Evolutionary conservation across 2,113 vertebrate genomes (phyloP), one percentile per base, ranked within the genome.

Genomic region (Panurus biarmicus): DNA sequence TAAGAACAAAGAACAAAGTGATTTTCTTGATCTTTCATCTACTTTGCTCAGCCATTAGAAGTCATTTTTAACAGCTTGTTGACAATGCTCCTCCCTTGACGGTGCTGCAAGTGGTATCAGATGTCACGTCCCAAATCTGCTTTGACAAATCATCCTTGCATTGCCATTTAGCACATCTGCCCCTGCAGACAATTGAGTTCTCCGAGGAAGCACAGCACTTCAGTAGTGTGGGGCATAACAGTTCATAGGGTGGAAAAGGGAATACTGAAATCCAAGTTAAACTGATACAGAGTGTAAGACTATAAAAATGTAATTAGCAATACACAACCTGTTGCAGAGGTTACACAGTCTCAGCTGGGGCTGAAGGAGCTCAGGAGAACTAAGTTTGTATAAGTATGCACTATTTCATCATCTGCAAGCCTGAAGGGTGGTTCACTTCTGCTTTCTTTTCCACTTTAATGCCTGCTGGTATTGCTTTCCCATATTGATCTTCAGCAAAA

Each of bases 21-120:
- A 95, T 86, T 93, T 95, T 92, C 93, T 90, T 96, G 83, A 96
- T 94, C 77, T 88, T 94, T 94, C 89, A 91, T 96, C 77, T 95
- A 92, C 94, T 97, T 90, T 90, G 50, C 79, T 89, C 71, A 15
- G 87, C 92, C 92, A 94, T 85, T 95, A 96, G 85, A 72, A 96
- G 94, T 87, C 51, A 96, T 97, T 97, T 98, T 96, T 96, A 97
- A 97, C 89, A 97, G 90, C 86, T 93, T 97, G 91, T 96, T 97
- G 97, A 96, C 88, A 94, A 29, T 58, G 92, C 78, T 86, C 54
- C 36, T 90, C 50, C 92, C 66, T 48, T 81, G 72, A 94, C 80
- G 86, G 77, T 47, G 81, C 78, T 42, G 14, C 73, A 76, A 57
- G 90, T 90, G 92, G 77, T 88, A 90, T 92, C 86, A 85, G 78